These are phyloP conservation scores for Aspiorhynchus laticeps DNA, from an alignment of 2,113 vertebrate genomes.

Conservation along the genomic window DNA sequence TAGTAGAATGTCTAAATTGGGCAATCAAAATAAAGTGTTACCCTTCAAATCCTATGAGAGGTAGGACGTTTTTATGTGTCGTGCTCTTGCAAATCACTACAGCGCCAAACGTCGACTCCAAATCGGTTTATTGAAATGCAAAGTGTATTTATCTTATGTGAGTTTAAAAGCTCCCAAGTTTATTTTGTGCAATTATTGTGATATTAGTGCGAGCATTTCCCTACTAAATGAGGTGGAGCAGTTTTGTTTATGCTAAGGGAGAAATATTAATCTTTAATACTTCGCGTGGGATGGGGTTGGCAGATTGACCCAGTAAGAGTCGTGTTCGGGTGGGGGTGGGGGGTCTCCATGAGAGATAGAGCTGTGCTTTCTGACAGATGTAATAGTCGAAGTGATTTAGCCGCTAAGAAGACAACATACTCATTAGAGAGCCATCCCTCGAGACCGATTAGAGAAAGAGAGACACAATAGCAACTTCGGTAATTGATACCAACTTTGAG, in stretches of 20 bases:
- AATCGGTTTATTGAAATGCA: constrained; percentile 4
- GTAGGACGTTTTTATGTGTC: neutral
- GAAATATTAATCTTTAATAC: constrained; percentile 64
- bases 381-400: constrained; percentile 90
- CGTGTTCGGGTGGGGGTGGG: constrained; percentile 78
- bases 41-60: constrained; percentile 61
- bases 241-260: constrained; percentile 63
- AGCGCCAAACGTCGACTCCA: neutral
- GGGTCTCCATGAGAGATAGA: constrained; percentile 82
- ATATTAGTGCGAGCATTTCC: neutral
- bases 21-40: neutral
- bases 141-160: constrained; percentile 32
- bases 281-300: constrained; percentile 77
- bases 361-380: constrained; percentile 83
- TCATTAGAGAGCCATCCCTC: constrained; percentile 73
- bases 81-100: neutral
- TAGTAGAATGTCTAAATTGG: neutral
- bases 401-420: constrained; percentile 81
- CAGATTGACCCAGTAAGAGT: constrained; percentile 78
- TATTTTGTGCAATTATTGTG: constrained; percentile 38
- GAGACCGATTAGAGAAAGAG: constrained; percentile 85
- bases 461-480: constrained; percentile 78
- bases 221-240: constrained; percentile 47
- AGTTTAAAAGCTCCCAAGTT: constrained; percentile 16
- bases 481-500: constrained; percentile 80